phyloP scores from a whole-genome alignment of 2,888 invertebrate genomes.

The Zonitis immaculata region DNA sequence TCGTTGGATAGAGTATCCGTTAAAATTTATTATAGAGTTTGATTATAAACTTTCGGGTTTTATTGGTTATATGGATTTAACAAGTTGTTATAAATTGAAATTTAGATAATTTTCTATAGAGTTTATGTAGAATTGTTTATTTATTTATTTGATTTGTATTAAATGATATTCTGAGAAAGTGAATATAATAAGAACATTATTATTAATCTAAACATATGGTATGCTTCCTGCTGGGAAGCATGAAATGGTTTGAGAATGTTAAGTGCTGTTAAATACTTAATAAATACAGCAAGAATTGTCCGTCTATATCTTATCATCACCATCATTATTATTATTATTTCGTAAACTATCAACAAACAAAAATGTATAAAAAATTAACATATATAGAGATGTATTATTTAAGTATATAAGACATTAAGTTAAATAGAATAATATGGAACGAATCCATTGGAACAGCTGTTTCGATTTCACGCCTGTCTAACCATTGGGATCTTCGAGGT shows the following conservation, averaged over 20 bases:
- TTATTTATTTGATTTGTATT: background rate
- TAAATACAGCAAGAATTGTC: background rate
- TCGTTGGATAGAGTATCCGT: conserved; percentile 10
- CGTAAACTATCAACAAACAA: background rate
- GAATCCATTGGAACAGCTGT: conserved; percentile 17
- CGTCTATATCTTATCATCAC: background rate
- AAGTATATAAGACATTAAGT: background rate
- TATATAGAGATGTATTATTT: too few species aligned
- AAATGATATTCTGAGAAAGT: background rate
- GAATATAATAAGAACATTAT: conserved; percentile 1
- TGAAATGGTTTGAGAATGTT: conserved; percentile 1
- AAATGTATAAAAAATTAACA: background rate
- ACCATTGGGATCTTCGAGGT: conserved; percentile 5
- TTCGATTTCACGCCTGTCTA: conserved; percentile 23
- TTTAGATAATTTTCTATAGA: background rate
- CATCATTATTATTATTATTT: background rate
- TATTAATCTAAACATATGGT: conserved; percentile 1
- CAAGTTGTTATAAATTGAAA: background rate
- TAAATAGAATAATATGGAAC: conserved; percentile 12
- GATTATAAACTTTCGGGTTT: background rate
- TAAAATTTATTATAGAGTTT: background rate
- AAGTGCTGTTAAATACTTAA: background rate
- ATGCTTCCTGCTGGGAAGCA: conserved; percentile 1
- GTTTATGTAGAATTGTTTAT: background rate
- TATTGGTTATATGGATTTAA: background rate